Conservation (phyloP, 2,113 vertebrate species). For the Telmatochromis sp. region DNA sequence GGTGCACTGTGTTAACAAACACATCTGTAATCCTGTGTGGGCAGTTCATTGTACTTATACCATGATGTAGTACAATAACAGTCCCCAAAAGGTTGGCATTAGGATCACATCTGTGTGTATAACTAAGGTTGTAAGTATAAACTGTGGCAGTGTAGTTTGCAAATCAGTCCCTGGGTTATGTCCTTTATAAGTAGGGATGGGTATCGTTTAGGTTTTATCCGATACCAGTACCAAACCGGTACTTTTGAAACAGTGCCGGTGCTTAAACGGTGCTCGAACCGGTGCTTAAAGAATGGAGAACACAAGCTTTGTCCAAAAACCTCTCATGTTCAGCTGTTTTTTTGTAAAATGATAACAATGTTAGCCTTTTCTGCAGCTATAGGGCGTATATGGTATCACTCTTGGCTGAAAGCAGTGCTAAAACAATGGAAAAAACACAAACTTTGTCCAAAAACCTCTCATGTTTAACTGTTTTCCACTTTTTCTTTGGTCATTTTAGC, state of each 20-base stretch:
- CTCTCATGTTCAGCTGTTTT: too few species aligned
- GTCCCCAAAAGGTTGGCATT: not conserved
- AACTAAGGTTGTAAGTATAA: not conserved
- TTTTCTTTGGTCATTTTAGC: too few species aligned
- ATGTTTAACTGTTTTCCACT: too few species aligned
- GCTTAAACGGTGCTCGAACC: not conserved
- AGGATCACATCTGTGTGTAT: not conserved
- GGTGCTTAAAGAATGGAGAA: too few species aligned
- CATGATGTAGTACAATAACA: not conserved
- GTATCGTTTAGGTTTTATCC: not conserved
- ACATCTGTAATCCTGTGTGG: not conserved
- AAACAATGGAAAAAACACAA: too few species aligned
- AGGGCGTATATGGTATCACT: too few species aligned
- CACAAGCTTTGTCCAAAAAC: too few species aligned
- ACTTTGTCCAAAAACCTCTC: too few species aligned
- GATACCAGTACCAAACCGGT: not conserved
- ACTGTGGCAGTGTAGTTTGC: not conserved
- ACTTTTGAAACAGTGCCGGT: not conserved
- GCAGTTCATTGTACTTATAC: not conserved
- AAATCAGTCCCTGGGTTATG: not conserved
- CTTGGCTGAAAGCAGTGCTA: too few species aligned
- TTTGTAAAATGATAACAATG: too few species aligned
- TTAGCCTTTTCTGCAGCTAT: too few species aligned
- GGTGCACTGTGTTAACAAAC: not conserved
- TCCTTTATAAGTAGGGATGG: not conserved